Percentiles rank a stretch among this genome's conserved stretches.
Evolutionary conservation across 30 jellyfish, hydroid and myxozoan genomes (phyloP).

Genomic region (Sanderia malayensis): DNA sequence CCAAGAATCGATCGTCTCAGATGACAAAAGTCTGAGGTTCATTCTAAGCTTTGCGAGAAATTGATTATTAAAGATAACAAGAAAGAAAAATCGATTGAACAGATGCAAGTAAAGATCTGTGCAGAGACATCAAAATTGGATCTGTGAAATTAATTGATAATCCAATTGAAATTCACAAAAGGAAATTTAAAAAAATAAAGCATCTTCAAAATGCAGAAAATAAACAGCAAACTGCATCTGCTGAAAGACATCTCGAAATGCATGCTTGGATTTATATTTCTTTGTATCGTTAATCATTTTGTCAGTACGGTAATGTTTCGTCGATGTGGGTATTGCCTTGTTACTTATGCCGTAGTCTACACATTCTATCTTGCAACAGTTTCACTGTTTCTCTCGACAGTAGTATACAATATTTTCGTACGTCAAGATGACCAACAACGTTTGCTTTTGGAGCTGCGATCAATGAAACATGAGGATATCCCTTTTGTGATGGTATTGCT

Average conservation of each 20-base stretch:
- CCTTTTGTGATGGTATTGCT: conserved; percentile 51
- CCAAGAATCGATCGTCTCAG: too few relatives aligned
- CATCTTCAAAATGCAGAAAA: conserved; percentile 16
- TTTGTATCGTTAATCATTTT: conserved; percentile 42
- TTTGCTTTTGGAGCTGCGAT: conserved; percentile 28
- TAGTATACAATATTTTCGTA: conserved; percentile 9
- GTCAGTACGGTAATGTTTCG: conserved; percentile 35
- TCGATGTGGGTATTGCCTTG: conserved; percentile 52
- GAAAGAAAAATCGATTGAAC: too few relatives aligned
- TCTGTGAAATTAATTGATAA: too few relatives aligned
- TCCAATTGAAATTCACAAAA: too few relatives aligned
- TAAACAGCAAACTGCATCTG: background rate
- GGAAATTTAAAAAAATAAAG: too few relatives aligned
- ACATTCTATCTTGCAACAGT: conserved; percentile 21
- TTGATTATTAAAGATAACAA: too few relatives aligned
- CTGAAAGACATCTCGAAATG: conserved; percentile 14
- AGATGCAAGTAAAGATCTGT: too few relatives aligned
- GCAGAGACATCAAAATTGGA: too few relatives aligned
- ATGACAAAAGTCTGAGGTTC: too few relatives aligned
- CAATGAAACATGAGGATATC: conserved; percentile 33
- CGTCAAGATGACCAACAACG: conserved; percentile 33
- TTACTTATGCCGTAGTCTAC: conserved; percentile 33
- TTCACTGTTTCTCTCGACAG: conserved; percentile 38
- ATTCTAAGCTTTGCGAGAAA: too few relatives aligned
- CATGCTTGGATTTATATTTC: conserved; percentile 8